Conservation (phyloP, 2,113 vertebrate genomes). For the Oreochromis tanganicae region DNA sequence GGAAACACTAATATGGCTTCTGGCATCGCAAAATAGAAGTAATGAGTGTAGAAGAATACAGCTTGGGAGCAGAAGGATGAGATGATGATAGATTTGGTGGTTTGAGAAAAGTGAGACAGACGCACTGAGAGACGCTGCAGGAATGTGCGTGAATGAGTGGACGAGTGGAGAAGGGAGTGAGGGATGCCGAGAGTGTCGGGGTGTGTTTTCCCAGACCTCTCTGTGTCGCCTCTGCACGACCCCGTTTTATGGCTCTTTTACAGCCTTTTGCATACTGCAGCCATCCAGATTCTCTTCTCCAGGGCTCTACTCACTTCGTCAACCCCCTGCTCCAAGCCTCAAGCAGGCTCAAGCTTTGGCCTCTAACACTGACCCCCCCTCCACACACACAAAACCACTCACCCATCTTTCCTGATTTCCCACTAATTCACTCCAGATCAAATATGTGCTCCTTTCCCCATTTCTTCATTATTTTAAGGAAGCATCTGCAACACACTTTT, state of each 20-base stretch:
- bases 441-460: not conserved
- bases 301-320: slow-evolving; percentile 47
- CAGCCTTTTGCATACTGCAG: slow-evolving; percentile 45
- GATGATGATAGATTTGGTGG: slow-evolving; percentile 19
- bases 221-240: slow-evolving; percentile 57
- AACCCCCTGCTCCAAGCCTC: slow-evolving; percentile 30
- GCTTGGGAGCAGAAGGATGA: not conserved
- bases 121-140: not conserved
- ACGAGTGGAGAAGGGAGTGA: slow-evolving; percentile 1
- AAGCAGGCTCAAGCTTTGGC: slow-evolving; percentile 29
- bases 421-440: slow-evolving; percentile 42
- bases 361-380: not conserved
- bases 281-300: slow-evolving; percentile 46
- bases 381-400: too few relatives aligned
- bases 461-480: not conserved
- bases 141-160: slow-evolving; percentile 36
- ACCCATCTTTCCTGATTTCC: not conserved
- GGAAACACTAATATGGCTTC: not conserved
- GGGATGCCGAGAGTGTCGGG: slow-evolving; percentile 18
- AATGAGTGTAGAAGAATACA: not conserved
- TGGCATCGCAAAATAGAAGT: not conserved
- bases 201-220: slow-evolving; percentile 55
- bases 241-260: slow-evolving; percentile 67
- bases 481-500: not conserved
- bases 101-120: slow-evolving; percentile 14